Evolutionary conservation across 2,888 invertebrate species (phyloP), one percentile per base, ranked within the genome.

Genomic region (Chaetogeoica ovagalla): DNA sequence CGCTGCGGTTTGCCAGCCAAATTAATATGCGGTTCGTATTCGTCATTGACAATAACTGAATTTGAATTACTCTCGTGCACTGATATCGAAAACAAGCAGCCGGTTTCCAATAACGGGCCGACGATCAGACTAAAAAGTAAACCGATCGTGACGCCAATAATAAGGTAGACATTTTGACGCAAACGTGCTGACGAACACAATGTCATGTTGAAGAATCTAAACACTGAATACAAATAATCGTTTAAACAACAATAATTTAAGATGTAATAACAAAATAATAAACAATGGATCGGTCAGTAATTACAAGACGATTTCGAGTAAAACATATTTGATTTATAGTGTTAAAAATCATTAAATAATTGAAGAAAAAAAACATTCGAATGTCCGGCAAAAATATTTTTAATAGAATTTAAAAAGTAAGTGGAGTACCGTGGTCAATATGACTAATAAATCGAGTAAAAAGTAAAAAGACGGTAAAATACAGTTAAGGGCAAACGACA

Each of bases 11-110:
- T 88, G 23, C 85, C 87, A 17, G 87, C 87, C 9, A 87, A 84
- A 83, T 88, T 88, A 82, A 88, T 86, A 82, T 86, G 86, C 2
- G 88, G 88, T 81, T 88, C 87, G 82, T 87, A 88, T 62, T 87
- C 87, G 74, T 88, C 87, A 11, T 81, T 79, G 39, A 82, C 70
- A 39, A 77, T 72, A 39, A 79, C 70, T 66, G 83, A 81, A 63
- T 71, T 82, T 39, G 66, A 43, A 81, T 82, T 19, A 62, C 73
- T 76, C 52, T 82, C 75, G 81, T 82, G 52, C 77, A 73, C 81
- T 81, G 83, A 70, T 62, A 83, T 82, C 62, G 66, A 68, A 66
- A 81, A 77, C 43, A 69, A 59, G 60, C 83, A 83, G 57, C 82
- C 82, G n/a, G 83, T 81, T 72, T 83, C 83, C 6, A 84, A 66